A percentile compares a stretch with the other conserved stretches of the same genome.
These are phyloP conservation scores for Chrysolina americana DNA, from an alignment of 2,888 invertebrate genomes.

Conservation along the genomic window DNA sequence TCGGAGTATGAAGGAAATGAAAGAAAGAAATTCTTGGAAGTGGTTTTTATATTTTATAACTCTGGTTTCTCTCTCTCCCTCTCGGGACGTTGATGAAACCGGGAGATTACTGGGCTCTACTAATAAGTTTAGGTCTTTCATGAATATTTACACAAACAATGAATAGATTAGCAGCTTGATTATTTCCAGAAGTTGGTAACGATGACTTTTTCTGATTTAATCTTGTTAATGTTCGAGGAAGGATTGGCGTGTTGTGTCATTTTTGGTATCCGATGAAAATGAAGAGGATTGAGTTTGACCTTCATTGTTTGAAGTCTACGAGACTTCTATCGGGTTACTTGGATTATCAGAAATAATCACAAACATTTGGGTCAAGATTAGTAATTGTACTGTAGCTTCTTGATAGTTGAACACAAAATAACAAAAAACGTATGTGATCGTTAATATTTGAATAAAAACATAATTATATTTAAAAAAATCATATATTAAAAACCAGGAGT, in stretches of 20 bases:
- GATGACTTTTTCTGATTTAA: slow-evolving; percentile 8
- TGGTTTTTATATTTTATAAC: slow-evolving; percentile 46
- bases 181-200: slow-evolving; percentile 40
- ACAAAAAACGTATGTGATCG: no score
- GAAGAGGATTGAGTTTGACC: no score
- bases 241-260: not conserved
- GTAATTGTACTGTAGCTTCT: no score
- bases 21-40: slow-evolving; percentile 46
- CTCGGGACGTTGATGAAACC: slow-evolving; percentile 44
- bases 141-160: slow-evolving; percentile 54
- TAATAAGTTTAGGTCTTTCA: slow-evolving; percentile 56
- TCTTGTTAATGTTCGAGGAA: slow-evolving; percentile 14
- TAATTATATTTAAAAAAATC: no score
- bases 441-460: no score
- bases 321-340: no score
- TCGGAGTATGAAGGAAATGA: slow-evolving; percentile 34
- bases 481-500: no score
- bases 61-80: slow-evolving; percentile 37
- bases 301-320: no score
- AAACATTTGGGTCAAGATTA: no score
- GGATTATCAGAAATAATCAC: no score
- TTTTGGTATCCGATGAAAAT: not conserved
- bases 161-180: slow-evolving; percentile 49
- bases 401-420: no score
- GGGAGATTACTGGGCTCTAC: slow-evolving; percentile 52